A percentile compares a stretch with the other conserved stretches of the same genome.
Conservation (phyloP, 2,888 invertebrate species). For the Pristionchus maxplancki region DNA sequence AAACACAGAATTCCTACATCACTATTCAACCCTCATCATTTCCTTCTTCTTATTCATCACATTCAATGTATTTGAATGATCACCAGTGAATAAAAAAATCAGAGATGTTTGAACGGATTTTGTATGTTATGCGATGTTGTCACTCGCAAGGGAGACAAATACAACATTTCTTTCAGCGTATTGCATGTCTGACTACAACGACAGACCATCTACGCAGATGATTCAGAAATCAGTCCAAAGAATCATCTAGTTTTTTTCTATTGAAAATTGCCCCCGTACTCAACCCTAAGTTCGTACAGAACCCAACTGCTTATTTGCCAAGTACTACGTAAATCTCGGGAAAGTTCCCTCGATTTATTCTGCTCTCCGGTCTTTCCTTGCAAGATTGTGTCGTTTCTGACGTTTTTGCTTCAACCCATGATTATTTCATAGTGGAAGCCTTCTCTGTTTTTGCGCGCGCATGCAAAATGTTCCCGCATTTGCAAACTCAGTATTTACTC, state of each 20-base stretch:
- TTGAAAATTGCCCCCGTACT: neutral
- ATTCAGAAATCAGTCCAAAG: neutral
- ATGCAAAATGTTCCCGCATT: neutral
- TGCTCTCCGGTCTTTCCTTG: neutral
- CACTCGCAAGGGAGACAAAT: neutral
- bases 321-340: too few species aligned
- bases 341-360: too few species aligned
- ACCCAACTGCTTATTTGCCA: neutral
- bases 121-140: neutral
- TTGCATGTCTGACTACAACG: neutral
- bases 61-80: neutral
- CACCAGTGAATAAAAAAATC: neutral
- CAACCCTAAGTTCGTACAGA: neutral
- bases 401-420: neutral
- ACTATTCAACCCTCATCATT: neutral
- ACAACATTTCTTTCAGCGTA: neutral
- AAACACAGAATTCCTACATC: too few species aligned
- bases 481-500: neutral
- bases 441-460: too few species aligned
- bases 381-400: neutral
- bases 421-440: too few species aligned
- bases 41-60: neutral
- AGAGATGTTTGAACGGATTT: neutral
- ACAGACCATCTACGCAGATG: neutral
- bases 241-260: neutral